These are phyloP conservation scores for Melitaea cinxia DNA, from an alignment of 1,140 invertebrate genomes.

Conservation along the genomic window DNA sequence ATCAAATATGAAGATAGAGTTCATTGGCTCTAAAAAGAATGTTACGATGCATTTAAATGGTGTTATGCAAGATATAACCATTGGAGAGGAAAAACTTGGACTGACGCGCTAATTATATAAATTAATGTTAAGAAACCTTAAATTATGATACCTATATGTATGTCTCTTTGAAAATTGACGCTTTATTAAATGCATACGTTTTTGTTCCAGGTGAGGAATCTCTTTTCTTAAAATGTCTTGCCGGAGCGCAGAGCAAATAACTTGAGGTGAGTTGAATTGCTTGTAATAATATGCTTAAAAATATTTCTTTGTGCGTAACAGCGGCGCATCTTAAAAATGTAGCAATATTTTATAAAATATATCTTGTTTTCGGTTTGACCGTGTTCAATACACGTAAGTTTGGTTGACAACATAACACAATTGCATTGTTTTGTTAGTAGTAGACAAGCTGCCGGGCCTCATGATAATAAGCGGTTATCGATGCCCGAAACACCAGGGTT, in stretches of 20 bases:
- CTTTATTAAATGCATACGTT: conserved; percentile 15
- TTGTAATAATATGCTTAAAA: not conserved
- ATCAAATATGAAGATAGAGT: conserved; percentile 26
- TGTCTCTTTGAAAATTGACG: not conserved
- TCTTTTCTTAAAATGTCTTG: conserved; percentile 63
- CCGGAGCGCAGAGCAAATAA: conserved; percentile 58
- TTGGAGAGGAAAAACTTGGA: conserved; percentile 22
- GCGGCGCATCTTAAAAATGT: too few relatives aligned
- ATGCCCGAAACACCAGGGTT: too few relatives aligned
- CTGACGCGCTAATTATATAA: conserved; percentile 41
- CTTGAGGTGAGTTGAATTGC: conserved; percentile 56
- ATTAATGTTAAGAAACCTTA: conserved; percentile 34
- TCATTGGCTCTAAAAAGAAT: conserved; percentile 43
- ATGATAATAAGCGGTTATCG: too few relatives aligned
- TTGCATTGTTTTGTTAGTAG: too few relatives aligned
- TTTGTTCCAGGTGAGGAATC: conserved; percentile 69
- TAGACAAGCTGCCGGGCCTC: too few relatives aligned
- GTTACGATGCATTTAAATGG: conserved; percentile 40
- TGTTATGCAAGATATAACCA: conserved; percentile 37
- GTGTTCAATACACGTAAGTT: too few relatives aligned
- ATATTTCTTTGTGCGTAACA: not conserved
- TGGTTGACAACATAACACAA: too few relatives aligned
- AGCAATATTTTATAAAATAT: too few relatives aligned
- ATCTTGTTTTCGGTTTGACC: too few relatives aligned
- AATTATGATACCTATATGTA: not conserved